A percentile compares a stretch with the other conserved stretches of the same genome.
phyloP scores from a whole-genome alignment of 2,113 vertebrate species.

The Thymallus thymallus region DNA sequence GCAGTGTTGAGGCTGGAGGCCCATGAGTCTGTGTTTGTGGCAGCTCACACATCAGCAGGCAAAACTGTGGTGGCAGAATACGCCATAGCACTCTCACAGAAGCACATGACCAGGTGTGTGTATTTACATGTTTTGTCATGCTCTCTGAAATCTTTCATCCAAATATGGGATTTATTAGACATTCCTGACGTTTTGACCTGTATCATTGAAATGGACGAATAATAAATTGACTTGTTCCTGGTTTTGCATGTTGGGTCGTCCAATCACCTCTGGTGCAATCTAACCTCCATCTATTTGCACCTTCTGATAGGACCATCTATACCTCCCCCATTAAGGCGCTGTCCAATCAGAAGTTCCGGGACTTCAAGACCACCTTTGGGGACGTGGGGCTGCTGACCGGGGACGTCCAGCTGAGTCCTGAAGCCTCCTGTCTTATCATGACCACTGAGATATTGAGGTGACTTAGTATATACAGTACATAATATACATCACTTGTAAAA shows the following conservation, averaged over 20 bases:
- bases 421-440: constrained; percentile 92
- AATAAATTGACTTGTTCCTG: background rate
- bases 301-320: constrained; percentile 82
- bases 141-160: no score
- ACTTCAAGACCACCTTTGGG: constrained; percentile 86
- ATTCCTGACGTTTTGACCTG: no score
- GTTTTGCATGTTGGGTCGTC: no score
- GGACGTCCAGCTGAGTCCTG: constrained; percentile 86
- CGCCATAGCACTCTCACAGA: constrained; percentile 88
- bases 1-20: constrained; percentile 84
- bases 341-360: constrained; percentile 94
- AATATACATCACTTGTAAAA: background rate
- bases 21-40: constrained; percentile 86
- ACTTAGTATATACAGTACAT: background rate
- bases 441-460: constrained; percentile 92
- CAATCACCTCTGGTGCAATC: background rate
- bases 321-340: constrained; percentile 92
- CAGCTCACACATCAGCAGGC: constrained; percentile 88
- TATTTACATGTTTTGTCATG: background rate
- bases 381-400: constrained; percentile 89
- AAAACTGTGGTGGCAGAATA: constrained; percentile 93
- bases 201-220: background rate
- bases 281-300: background rate
- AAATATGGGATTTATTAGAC: no score
- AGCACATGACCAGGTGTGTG: constrained; percentile 89